Conservation (phyloP, 1,140 invertebrate genomes). For the Microplitis demolitor region DNA sequence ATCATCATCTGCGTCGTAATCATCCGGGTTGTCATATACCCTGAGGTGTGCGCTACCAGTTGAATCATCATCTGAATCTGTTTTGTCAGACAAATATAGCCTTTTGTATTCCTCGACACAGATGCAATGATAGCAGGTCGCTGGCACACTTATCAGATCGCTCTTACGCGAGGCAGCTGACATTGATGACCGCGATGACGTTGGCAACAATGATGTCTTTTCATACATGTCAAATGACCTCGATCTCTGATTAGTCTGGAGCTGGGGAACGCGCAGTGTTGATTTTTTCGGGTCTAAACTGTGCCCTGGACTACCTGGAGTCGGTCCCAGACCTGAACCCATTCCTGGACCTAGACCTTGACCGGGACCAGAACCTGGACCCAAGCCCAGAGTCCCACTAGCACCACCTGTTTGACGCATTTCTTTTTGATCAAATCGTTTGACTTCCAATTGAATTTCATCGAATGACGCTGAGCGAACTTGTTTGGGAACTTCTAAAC, state of each 20-base stretch:
- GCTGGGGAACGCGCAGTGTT: conserved; percentile 69
- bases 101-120: conserved; percentile 58
- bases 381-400: not conserved
- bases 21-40: conserved; percentile 23
- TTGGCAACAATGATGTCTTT: conserved; percentile 61
- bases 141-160: conserved; percentile 40
- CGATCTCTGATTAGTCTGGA: conserved; percentile 68
- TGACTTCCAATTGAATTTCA: conserved; percentile 81
- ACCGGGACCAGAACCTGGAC: too few relatives aligned
- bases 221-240: conserved; percentile 80
- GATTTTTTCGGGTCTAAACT: conserved; percentile 49
- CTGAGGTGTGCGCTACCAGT: conserved; percentile 7
- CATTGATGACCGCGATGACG: conserved; percentile 21
- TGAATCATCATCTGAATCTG: conserved; percentile 36
- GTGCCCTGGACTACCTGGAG: too few relatives aligned
- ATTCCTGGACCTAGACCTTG: not conserved
- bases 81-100: conserved; percentile 14
- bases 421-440: conserved; percentile 55
- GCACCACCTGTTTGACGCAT: not conserved
- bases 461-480: conserved; percentile 83
- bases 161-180: conserved; percentile 17
- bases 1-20: conserved; percentile 41
- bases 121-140: conserved; percentile 55
- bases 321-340: too few relatives aligned
- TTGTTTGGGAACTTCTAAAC: conserved; percentile 85